Evolutionary conservation across 2,113 vertebrate species (phyloP), one percentile per base, ranked within the genome.

Genomic region (Diadophis punctatus): DNA sequence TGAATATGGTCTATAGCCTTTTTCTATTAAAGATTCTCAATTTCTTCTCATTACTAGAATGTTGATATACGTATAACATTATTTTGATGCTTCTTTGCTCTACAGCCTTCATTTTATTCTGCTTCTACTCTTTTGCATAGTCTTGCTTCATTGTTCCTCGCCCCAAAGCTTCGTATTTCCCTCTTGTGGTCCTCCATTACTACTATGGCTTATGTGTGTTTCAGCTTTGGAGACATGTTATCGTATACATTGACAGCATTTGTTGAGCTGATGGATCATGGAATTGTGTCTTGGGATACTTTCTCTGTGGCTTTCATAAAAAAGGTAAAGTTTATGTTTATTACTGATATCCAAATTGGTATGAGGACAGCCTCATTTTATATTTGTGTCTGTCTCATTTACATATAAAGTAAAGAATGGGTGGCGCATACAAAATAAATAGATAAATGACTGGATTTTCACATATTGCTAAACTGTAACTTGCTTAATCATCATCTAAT

Each of bases 291-390:
- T 60, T 99, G 99, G 99, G 99, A 99, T 95, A 99, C 99, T 1
- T 99, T 99, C 97, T 99, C 99, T 3, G 98, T 99, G 97, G 98
- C 99, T n/a, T 99, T 99, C 97, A 99, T 99, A 97, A 99, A 99
- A 97, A 99, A 99, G 98, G 99, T 99, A 97, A 68, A 97, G 88
- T 3, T 86, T 89, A 25, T 56, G 14, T 43, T 89, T 74, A 34
- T 53, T 53, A 48, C 2, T 91, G 3, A 49, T 30, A 12, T 20
- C 11, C 27, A 63, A 7, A 34, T 27, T 86, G 49, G 12, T n/a
- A 12, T 48, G 52, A 22, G 25, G 46, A 46, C 25, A 55, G 39
- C 12, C 25, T 30, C 34, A 20, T 86, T 30, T 91, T 86, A 53
- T 86, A 4, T 10, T 51, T 10, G 2, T 53, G 9, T 34, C 3